Base-by-base conservation (phyloP, 2,888 invertebrate species). In the Drosophila suboccidentalis region DNA sequence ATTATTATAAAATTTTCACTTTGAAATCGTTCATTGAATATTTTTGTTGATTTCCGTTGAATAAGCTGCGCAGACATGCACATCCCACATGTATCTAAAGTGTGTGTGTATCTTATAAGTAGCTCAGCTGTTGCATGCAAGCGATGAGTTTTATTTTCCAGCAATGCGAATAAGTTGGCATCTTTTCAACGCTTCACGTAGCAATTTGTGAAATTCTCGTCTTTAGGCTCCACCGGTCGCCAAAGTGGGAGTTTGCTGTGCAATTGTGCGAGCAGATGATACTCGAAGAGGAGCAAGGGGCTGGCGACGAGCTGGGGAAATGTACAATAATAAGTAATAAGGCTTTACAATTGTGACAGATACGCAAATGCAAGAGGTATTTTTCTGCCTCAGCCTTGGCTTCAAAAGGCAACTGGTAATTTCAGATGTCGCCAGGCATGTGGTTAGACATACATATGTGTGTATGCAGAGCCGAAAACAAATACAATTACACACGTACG, bases 131-230 rank as follows among this genome's bases (percentile, higher is more conserved):
- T 51, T 57, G 60, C 54, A 38, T 57, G 47, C 46, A 22, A 36
- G 34, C 34, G 4, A 44, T 34, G 60, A 34, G 50, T 50, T 34
- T 29, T 46, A 43, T 59, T 47, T 73, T 51, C 10, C 36, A 55
- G 61, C 72, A 49, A 46, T 55, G 64, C 65, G 50, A 62, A 58
- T 43, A 49, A 39, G 59, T 55, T 89, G 90, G 83, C 90, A 88
- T 82, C 73, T 81, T 89, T 87, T 88, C 80, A 81, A 87, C 86
- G 87, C 90, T 88, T 88, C 78, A 73, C 70, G 75, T 73, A 75
- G 80, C 87, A 87, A 82, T 82, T 87, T 87, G 85, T 89, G 89
- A 89, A 89, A 87, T 87, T 87, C 89, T 82, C 62, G 46, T 55
- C 62, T 53, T n/a, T 51, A n/a, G 43, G 15, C 54, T 41, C 29